Evolutionary conservation across 2,888 invertebrate genomes (phyloP).

Genomic region (Xestoiulus laeticollis): DNA sequence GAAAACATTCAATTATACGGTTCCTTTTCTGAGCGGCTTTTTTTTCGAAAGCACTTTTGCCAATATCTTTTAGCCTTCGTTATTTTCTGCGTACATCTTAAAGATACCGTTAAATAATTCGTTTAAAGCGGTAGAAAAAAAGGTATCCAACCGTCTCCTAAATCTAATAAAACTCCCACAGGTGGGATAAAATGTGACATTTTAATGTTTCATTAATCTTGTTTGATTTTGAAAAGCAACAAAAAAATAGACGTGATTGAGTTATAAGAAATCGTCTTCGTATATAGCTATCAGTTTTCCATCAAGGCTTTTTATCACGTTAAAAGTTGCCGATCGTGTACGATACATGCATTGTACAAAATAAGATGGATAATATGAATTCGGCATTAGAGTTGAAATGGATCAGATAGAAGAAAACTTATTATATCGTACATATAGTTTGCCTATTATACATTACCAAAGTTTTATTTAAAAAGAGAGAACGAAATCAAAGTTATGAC

Average conservation of each 20-base stretch:
- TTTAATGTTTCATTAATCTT: constrained; percentile 46
- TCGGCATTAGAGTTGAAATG: too few species aligned
- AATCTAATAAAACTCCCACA: background rate
- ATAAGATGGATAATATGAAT: too few species aligned
- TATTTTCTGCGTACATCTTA: constrained; percentile 36
- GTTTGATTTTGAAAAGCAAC: background rate
- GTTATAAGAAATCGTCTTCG: too few species aligned
- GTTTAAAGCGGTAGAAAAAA: constrained; percentile 1
- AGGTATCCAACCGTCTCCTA: background rate
- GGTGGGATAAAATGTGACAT: constrained; percentile 40
- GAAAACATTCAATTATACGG: background rate
- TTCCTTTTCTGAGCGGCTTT: background rate
- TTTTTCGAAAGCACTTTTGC: constrained; percentile 9
- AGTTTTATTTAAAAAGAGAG: too few species aligned
- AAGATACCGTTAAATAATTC: constrained; percentile 23
- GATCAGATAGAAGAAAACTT: too few species aligned
- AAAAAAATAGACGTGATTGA: background rate
- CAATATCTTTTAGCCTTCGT: background rate
- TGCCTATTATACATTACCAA: too few species aligned
- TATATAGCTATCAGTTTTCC: too few species aligned
- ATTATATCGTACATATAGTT: too few species aligned
- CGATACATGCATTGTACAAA: too few species aligned
- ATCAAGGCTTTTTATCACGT: too few species aligned
- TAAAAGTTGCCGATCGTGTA: too few species aligned
- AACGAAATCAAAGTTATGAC: too few species aligned